These are phyloP conservation scores for Hypomesus transpacificus DNA, from an alignment of 2,113 vertebrate genomes.

Conservation along the genomic window DNA sequence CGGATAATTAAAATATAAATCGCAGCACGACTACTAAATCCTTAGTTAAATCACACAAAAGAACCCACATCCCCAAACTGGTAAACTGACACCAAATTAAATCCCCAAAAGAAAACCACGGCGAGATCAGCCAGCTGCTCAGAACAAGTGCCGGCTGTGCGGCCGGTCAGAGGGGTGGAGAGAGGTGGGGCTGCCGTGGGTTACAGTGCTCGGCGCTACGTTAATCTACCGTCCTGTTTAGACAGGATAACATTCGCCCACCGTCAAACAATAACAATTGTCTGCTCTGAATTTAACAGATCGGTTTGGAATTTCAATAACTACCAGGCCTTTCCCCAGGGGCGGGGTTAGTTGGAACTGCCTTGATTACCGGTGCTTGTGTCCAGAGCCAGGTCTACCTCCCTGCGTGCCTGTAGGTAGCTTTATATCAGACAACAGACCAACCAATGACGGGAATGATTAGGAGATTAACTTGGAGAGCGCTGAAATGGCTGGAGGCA, in stretches of 20 bases:
- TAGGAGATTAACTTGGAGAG: too few species aligned
- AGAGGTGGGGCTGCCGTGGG: neutral
- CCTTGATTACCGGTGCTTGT: neutral
- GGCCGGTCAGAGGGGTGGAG: neutral
- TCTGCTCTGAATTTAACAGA: slow-evolving; percentile 5
- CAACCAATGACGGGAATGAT: too few species aligned
- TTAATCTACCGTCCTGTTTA: slow-evolving; percentile 19
- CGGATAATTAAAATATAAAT: slow-evolving; percentile 42
- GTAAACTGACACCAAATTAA: slow-evolving; percentile 36
- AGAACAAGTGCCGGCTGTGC: slow-evolving; percentile 20
- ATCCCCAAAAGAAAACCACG: slow-evolving; percentile 34
- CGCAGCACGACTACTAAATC: slow-evolving; percentile 4
- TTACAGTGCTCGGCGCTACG: slow-evolving; percentile 9
- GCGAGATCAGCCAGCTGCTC: slow-evolving; percentile 27
- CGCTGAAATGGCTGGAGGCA: too few species aligned
- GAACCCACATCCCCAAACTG: slow-evolving; percentile 13
- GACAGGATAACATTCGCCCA: slow-evolving; percentile 31
- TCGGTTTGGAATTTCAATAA: slow-evolving; percentile 17
- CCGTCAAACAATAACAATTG: slow-evolving; percentile 21
- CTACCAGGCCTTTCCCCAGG: slow-evolving; percentile 2
- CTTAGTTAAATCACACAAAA: slow-evolving; percentile 30
- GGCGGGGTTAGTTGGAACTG: neutral
- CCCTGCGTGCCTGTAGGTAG: slow-evolving; percentile 59
- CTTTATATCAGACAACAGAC: slow-evolving; percentile 21
- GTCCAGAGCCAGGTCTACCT: slow-evolving; percentile 10